Base-by-base conservation (phyloP, 2,888 invertebrate species). In the Autographa gamma region DNA sequence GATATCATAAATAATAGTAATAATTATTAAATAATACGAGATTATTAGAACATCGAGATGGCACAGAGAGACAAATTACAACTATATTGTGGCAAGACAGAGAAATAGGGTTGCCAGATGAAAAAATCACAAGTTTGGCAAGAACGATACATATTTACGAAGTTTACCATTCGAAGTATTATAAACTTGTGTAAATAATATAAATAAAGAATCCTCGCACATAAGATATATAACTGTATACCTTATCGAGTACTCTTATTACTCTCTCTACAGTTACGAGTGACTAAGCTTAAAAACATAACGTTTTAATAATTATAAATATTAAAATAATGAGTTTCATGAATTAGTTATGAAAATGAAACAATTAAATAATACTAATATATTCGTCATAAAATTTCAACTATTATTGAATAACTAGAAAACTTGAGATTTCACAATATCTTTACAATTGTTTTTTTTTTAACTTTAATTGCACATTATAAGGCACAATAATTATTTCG, bases 401-500 rank as follows among this genome's bases (percentile, higher is more conserved):
- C 74, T 82, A 82, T 67, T 64, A 61, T 63, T 72, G 72, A 52
- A 72, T 73, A 67, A 63, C 70, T 65, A 69, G 64, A 72, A 67
- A 68, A 66, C 31, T 66, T 75, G 71, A 69, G 71, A 70, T 54
- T 66, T 64, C 11, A 62, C 32, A 19, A 52, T 19, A 59, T n/a
- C 18, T 63, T 66, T 54, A 25, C 25, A 25, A 25, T 25, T 60
- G 62, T 75, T 70, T 62, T 66, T 52, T 66, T 73, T 75, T 72
- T 43, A 54, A 54, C 66, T 54, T 54, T 64, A 77, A 77, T 79
- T 84, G 79, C 83, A 80, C 59, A 25, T 66, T 74, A 68, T 80
- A 87, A 87, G 87, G 87, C 87, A 88, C 87, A 73, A 75, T 66
- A n/a, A 73, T 73, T 73, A 60, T 58, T 74, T 73, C 72, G 79